These are phyloP conservation scores for Peromyscus nudipes DNA, from an alignment of 2,797 vertebrate species.

Conservation along the genomic window DNA sequence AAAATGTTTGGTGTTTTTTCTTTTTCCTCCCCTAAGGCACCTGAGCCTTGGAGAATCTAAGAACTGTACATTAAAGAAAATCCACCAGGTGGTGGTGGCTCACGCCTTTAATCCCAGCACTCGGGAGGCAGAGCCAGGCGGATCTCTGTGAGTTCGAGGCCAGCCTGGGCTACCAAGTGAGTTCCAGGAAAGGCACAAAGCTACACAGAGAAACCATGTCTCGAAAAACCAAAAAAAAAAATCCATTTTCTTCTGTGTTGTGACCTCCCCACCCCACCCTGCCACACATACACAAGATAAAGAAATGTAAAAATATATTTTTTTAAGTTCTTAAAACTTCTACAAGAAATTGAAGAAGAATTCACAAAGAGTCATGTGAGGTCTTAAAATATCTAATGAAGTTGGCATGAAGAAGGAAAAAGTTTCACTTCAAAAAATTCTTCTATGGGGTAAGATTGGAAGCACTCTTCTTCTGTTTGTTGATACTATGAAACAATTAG, in stretches of 20 bases:
- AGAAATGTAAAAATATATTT: neutral
- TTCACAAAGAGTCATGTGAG: neutral
- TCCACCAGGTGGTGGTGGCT: too few relatives aligned
- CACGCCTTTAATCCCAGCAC: too few relatives aligned
- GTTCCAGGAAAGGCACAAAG: too few relatives aligned
- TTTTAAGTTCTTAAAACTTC: neutral
- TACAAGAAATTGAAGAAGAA: neutral
- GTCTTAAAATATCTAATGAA: constrained; percentile 40
- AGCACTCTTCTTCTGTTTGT: neutral
- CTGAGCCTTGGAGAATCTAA: constrained; percentile 11
- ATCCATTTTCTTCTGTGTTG: constrained; percentile 3
- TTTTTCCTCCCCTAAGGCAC: neutral
- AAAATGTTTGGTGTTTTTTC: neutral
- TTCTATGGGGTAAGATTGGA: neutral
- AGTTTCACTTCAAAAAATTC: constrained; percentile 18
- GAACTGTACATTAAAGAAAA: constrained; percentile 35
- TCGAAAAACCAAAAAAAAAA: too few relatives aligned
- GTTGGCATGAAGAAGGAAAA: constrained; percentile 46
- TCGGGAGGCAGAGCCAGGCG: too few relatives aligned
- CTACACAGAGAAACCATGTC: too few relatives aligned
- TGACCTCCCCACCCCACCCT: neutral
- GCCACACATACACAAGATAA: neutral
- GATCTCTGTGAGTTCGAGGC: too few relatives aligned
- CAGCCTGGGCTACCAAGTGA: too few relatives aligned
- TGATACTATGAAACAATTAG: neutral